phyloP scores from a whole-genome alignment of 2,888 invertebrate species.

The Eurytoma adleriae region DNA sequence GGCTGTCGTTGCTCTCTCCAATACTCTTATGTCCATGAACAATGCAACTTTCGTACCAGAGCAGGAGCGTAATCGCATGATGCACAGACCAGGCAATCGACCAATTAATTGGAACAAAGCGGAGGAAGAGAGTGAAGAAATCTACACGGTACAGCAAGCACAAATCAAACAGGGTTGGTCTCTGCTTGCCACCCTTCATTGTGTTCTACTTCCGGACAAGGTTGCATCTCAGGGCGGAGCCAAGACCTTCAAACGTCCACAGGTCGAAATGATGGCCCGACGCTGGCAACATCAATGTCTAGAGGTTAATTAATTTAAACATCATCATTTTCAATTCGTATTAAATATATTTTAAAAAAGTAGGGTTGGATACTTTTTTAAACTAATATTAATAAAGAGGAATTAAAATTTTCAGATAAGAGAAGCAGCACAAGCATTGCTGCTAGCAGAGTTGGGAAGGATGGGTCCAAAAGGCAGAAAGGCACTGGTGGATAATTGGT shows the following conservation, averaged over 20 bases:
- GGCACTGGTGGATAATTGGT: slow-evolving; percentile 95
- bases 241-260: slow-evolving; percentile 92
- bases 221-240: slow-evolving; percentile 84
- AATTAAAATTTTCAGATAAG: slow-evolving; percentile 78
- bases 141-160: slow-evolving; percentile 90
- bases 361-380: too few relatives aligned
- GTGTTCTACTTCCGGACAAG: slow-evolving; percentile 96
- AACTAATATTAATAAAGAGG: too few relatives aligned
- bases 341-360: neutral
- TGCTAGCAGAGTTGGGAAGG: slow-evolving; percentile 93
- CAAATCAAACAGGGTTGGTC: slow-evolving; percentile 99
- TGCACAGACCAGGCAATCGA: slow-evolving; percentile 84
- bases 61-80: slow-evolving; percentile 87
- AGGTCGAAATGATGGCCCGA: slow-evolving; percentile 97
- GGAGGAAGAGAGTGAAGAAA: slow-evolving; percentile 90
- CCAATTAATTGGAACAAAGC: slow-evolving; percentile 83
- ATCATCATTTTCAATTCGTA: neutral
- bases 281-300: slow-evolving; percentile 99
- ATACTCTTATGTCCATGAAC: slow-evolving; percentile 98
- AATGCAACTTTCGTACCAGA: slow-evolving; percentile 95
- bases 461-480: slow-evolving; percentile 95
- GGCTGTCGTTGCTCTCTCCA: slow-evolving; percentile 94
- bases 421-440: slow-evolving; percentile 96
- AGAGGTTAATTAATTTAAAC: slow-evolving; percentile 81
- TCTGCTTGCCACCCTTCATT: slow-evolving; percentile 95